Percentiles rank a stretch among this genome's conserved stretches.
These are phyloP conservation scores for Pseudomugil tenellus DNA, from an alignment of 2,797 vertebrate species.

Conservation along the genomic window DNA sequence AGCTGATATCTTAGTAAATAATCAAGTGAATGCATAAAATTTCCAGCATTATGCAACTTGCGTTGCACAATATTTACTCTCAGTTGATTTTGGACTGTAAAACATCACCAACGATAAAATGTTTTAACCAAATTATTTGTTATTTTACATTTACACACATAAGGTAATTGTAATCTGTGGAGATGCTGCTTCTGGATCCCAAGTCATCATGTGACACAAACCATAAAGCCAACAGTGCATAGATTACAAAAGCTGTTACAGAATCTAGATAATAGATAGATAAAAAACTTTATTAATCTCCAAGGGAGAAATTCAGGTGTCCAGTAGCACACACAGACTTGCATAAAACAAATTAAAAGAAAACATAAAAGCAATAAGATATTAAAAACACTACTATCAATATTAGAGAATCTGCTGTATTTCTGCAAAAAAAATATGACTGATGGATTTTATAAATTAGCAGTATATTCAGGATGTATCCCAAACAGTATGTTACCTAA, in stretches of 20 bases:
- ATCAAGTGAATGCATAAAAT: background rate
- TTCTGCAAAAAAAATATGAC: conserved; percentile 5
- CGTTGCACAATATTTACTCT: background rate
- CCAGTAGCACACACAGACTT: too few species aligned
- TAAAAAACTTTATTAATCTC: too few species aligned
- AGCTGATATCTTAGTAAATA: background rate
- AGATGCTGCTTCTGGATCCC: conserved; percentile 51
- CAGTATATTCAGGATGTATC: conserved; percentile 5
- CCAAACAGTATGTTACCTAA: conserved; percentile 9
- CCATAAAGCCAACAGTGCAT: conserved; percentile 43
- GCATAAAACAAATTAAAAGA: too few species aligned
- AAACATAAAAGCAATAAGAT: too few species aligned
- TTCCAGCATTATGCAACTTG: background rate
- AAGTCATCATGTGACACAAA: conserved; percentile 60
- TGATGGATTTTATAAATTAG: conserved; percentile 24
- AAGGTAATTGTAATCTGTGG: conserved; percentile 54
- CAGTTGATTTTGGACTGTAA: background rate
- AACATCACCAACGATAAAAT: conserved; percentile 2
- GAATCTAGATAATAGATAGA: too few species aligned
- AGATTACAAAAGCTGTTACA: conserved; percentile 26
- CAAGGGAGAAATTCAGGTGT: too few species aligned
- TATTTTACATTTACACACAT: conserved; percentile 36
- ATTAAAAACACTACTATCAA: too few species aligned
- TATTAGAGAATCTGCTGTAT: conserved; percentile 23
- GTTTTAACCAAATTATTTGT: conserved; percentile 19